Evolutionary conservation across 2,888 invertebrate species (phyloP), one percentile per base, ranked within the genome.

Genomic region (Cataglyphis altisquamis): DNA sequence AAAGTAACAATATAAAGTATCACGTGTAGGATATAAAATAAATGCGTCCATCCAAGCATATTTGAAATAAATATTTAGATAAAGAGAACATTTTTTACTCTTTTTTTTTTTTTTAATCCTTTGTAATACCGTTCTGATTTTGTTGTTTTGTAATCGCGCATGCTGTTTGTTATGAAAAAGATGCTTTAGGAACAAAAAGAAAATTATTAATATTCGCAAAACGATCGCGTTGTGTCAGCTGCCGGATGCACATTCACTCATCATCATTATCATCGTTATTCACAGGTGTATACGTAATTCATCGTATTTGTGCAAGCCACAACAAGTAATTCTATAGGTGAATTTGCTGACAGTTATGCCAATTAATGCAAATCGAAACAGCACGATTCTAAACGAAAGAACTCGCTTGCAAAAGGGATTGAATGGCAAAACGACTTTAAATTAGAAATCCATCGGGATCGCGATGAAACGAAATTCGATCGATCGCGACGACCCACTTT

Each of bases 1-100:
- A 75, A 77, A 77, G 25, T 55, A 77, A 45, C n/a, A 48, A 36
- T 36, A 36, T 10, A 41, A 75, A 63, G 32, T 64, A 77, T 77
- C 55, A 67, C 55, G 48, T 77, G 32, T 77, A 57, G 25, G 10
- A 80, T 80, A 70, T 21, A 70, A 80, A 70, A 70, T 80, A 70
- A 80, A 80, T 70, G 78, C 70, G 60, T 80, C 57, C 10, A 18
- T 64, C 18, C 57, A 80, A 60, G 45, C 75, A 55, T 80, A 70
- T 80, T 36, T 70, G 70, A 80, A 80, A 80, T 80, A 80, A 80
- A 80, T 70, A 80, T 45, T 41, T 60, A 62, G 60, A 80, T 52
- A n/a, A 52, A 52, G 18, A 60, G 25, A 60, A 78, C 39, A 36
- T 1, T 70, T 45, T 18, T 29, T 6, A 32, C n/a, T 10, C 10